These are phyloP conservation scores for Caenorhabditis wallacei DNA, from an alignment of 2,888 invertebrate genomes.

Conservation along the genomic window DNA sequence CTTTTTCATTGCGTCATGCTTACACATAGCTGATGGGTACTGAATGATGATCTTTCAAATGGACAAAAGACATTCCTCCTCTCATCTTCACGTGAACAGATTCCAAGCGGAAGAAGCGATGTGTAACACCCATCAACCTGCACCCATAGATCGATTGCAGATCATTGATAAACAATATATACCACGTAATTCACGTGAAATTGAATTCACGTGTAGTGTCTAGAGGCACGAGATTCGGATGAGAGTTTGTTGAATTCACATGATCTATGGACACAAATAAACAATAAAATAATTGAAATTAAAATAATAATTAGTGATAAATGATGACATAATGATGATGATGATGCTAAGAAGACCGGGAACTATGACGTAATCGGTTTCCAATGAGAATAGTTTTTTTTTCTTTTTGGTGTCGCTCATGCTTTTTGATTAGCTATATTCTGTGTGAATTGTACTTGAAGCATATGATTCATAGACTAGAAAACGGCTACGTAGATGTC, in stretches of 20 bases:
- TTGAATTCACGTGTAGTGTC: constrained; percentile 27
- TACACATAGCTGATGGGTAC: constrained; percentile 29
- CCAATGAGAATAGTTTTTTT: constrained; percentile 8
- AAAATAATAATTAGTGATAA: constrained; percentile 8
- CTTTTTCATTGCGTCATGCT: constrained; percentile 33
- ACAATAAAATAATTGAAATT: constrained; percentile 4
- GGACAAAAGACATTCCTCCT: constrained; percentile 45
- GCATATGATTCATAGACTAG: background rate
- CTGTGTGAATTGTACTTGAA: background rate
- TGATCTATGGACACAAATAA: constrained; percentile 20
- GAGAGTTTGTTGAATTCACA: constrained; percentile 19
- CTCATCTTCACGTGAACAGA: constrained; percentile 30
- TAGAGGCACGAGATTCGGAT: constrained; percentile 12
- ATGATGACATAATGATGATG: constrained; percentile 5
- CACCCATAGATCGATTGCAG: constrained; percentile 48
- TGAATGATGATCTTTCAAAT: constrained; percentile 6
- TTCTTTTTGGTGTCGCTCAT: background rate
- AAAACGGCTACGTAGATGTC: too few relatives aligned
- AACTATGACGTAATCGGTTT: constrained; percentile 31
- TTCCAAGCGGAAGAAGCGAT: background rate
- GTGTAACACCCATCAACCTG: constrained; percentile 6
- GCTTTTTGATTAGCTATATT: constrained; percentile 13
- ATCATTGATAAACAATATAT: constrained; percentile 32
- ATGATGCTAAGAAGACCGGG: constrained; percentile 18
- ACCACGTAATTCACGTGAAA: constrained; percentile 26